These are phyloP conservation scores for Drosophila rellima DNA, from an alignment of 2,888 invertebrate genomes.

Conservation along the genomic window DNA sequence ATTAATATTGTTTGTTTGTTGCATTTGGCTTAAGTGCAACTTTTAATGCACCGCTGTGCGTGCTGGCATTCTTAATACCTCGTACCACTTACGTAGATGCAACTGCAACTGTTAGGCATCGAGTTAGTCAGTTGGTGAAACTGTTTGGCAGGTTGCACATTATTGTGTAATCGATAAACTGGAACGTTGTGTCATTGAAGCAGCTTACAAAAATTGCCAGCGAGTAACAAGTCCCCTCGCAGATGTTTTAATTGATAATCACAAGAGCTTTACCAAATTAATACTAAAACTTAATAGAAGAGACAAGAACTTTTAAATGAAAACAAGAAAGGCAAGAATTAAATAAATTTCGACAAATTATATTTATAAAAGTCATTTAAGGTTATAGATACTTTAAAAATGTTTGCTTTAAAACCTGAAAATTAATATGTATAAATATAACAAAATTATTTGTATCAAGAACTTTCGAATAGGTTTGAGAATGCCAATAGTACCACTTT, in stretches of 20 bases:
- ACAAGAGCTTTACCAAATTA: not conserved
- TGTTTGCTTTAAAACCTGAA: too few species aligned
- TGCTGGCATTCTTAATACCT: slow-evolving; percentile 58
- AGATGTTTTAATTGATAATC: slow-evolving; percentile 6
- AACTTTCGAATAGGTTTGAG: too few species aligned
- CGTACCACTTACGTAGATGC: slow-evolving; percentile 55
- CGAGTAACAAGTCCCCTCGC: not conserved
- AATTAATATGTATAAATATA: too few species aligned
- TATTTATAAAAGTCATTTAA: too few species aligned
- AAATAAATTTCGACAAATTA: too few species aligned
- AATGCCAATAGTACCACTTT: not conserved
- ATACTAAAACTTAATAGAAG: too few species aligned
- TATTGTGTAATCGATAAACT: slow-evolving; percentile 65
- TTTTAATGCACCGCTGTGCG: slow-evolving; percentile 54
- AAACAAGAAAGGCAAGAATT: too few species aligned
- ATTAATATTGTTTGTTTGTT: slow-evolving; percentile 25
- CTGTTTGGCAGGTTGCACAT: slow-evolving; percentile 60
- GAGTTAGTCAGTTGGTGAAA: slow-evolving; percentile 39
- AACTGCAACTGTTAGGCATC: slow-evolving; percentile 38
- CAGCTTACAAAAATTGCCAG: slow-evolving; percentile 1
- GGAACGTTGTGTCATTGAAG: slow-evolving; percentile 57
- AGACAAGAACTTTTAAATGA: too few species aligned
- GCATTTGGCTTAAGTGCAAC: slow-evolving; percentile 52
- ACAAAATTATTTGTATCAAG: too few species aligned
- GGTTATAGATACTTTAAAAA: too few species aligned